Conservation (phyloP, 2,797 vertebrate genomes). For the Pangasius larnaudii region DNA sequence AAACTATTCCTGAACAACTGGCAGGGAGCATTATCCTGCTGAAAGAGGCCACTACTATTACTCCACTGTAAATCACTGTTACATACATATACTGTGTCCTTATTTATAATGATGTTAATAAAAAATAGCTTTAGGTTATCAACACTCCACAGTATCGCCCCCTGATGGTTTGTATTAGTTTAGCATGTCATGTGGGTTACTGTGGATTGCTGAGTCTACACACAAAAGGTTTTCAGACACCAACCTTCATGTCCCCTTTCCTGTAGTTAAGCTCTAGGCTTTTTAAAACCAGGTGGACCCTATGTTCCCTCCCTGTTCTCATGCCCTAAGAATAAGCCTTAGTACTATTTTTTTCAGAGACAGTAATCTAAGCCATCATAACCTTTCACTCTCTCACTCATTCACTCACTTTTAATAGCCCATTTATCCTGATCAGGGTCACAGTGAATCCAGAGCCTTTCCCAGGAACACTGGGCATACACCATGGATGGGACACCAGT, state of each 20-base stretch:
- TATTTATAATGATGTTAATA: conserved; percentile 47
- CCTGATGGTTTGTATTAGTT: conserved; percentile 36
- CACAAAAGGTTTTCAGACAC: not conserved
- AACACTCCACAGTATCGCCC: not conserved
- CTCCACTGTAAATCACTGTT: conserved; percentile 61
- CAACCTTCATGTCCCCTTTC: not conserved
- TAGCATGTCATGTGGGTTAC: not conserved
- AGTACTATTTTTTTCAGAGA: not conserved
- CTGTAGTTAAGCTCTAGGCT: not conserved
- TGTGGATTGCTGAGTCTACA: not conserved
- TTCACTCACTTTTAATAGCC: not conserved
- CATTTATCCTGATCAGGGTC: not conserved
- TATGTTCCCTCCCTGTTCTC: not conserved
- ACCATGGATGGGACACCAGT: not conserved
- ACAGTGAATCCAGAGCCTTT: not conserved
- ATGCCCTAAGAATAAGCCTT: not conserved
- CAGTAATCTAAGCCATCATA: not conserved
- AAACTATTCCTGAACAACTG: too few species aligned
- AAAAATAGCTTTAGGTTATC: conserved; percentile 19
- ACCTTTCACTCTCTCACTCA: not conserved
- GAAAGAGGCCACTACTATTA: too few species aligned
- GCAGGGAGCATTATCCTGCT: too few species aligned
- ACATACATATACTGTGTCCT: conserved; percentile 33
- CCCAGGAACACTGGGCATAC: not conserved
- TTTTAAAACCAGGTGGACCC: not conserved